Evolutionary conservation across 1,140 invertebrate species (phyloP), one percentile per base, ranked within the genome.

Genomic region (Philotrypesis tridentata): DNA sequence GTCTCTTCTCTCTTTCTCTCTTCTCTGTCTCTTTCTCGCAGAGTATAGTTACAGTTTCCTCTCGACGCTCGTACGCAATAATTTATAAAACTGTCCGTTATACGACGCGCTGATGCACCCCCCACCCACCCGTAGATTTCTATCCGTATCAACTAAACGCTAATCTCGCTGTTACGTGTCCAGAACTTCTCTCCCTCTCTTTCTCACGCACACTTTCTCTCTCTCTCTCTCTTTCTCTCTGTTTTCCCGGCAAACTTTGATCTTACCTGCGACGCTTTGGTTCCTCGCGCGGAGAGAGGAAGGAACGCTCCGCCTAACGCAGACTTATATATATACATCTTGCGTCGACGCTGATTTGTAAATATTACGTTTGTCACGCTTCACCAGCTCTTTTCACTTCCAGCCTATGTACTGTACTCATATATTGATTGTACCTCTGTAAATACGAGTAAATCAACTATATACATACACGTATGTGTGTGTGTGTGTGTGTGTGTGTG

Each of bases 11-110:
- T n/a, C n/a, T n/a, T n/a, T n/a, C n/a, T n/a, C n/a, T n/a, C n/a
- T n/a, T n/a, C n/a, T n/a, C n/a, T n/a, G n/a, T n/a, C n/a, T n/a
- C n/a, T n/a, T 73, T 12, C 27, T 73, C 67, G 37, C 67, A n/a
- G 67, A n/a, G n/a, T n/a, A n/a, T 70, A 70, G 31, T 70, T 33
- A 33, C 31, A 31, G 31, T 70, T 65, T 29, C 67, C 67, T 70
- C 67, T 55, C 8, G 29, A 70, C 37, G 27, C 14, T 70, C n/a
- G n/a, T 33, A 70, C 27, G 12, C 63, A 29, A 65, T 27, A 29
- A 65, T 65, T 65, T 65, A 29, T 65, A 27, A 37, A 33, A 33
- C 17, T 29, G 29, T 8, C 23, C 27, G 12, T 48, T 48, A 48
- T 14, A 48, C 43, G n/a, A 48, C 43, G 11, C 12, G 23, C 61